Evolutionary conservation across 2,888 invertebrate species (phyloP), one percentile per base, ranked within the genome.

Genomic region (Ennomos erosarius): DNA sequence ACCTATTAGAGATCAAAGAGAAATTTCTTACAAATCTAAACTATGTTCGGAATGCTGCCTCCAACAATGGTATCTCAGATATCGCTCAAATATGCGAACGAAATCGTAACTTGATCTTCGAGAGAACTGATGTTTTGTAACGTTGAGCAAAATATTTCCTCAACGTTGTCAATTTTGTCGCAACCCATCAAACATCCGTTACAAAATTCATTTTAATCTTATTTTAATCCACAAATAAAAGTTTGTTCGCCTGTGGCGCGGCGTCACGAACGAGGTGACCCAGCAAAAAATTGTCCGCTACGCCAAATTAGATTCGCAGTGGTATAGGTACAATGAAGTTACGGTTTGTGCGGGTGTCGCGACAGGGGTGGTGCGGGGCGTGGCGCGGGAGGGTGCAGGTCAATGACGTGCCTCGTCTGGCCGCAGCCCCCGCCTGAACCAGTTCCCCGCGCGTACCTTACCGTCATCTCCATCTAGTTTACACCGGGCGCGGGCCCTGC

Each of bases 351-450:
- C 83, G 83, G 83, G 81, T 79, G 82, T 78, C 80, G 79, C 81
- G 82, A 69, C 79, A 69, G 78, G 76, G 76, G 64, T 64, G 63
- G 70, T 65, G 78, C 70, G 75, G 72, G 70, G 76, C 67, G 72
- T 64, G 69, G 69, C 62, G 59, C 47, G 68, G 71, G 69, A 64
- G 69, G 70, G 68, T 78, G 78, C 84, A 88, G 90, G 90, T 91
- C 90, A 90, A 89, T 90, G 90, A 90, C 91, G 90, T 81, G 84
- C 82, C 85, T 79, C 84, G 90, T 89, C 90, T 88, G 88, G 86
- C 52, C 72, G 68, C 73, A 73, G 70, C 69, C 72, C 70, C 71
- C 74, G 68, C 74, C 65, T 78, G 69, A 73, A 67, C 68, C 67
- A 65, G 68, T 68, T 65, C 74, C 71, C 68, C 70, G 61, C 79